A percentile compares a stretch with the other conserved stretches of the same genome.
phyloP scores from a whole-genome alignment of 1,140 invertebrate genomes.

The Sesamia nonagrioides region DNA sequence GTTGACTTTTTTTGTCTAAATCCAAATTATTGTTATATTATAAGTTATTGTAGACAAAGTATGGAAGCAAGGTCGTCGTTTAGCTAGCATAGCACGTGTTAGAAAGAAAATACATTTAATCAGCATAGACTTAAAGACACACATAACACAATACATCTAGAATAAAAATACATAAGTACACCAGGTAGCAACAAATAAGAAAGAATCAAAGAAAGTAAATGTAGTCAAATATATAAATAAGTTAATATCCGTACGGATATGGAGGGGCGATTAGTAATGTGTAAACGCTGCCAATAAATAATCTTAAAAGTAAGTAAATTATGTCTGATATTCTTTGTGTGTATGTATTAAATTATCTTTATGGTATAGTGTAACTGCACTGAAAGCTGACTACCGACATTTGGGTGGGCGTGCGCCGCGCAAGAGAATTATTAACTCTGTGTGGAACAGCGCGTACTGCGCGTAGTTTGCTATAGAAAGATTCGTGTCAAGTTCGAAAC shows the following conservation, averaged over 20 bases:
- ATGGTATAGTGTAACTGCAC: conserved; percentile 20
- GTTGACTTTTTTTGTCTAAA: no score
- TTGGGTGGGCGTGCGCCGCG: conserved; percentile 5
- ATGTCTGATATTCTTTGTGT: conserved; percentile 34
- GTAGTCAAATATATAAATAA: conserved; percentile 15
- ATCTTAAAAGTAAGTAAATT: conserved; percentile 33
- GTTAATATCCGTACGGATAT: neutral
- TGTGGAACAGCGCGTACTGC: neutral
- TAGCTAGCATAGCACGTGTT: no score
- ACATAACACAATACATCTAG: no score
- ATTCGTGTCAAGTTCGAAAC: neutral
- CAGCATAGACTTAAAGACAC: no score
- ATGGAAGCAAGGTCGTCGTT: no score
- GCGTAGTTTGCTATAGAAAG: conserved; percentile 20
- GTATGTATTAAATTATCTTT: conserved; percentile 29
- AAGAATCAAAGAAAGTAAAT: no score
- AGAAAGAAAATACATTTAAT: no score
- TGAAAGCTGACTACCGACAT: conserved; percentile 27
- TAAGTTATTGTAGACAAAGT: no score
- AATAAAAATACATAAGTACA: no score
- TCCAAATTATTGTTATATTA: no score
- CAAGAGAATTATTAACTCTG: neutral
- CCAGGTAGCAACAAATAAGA: no score
- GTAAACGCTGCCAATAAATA: neutral
- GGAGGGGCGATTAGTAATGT: neutral